These are phyloP conservation scores for Monopis laevigella DNA, from an alignment of 2,888 invertebrate species.

Conservation along the genomic window DNA sequence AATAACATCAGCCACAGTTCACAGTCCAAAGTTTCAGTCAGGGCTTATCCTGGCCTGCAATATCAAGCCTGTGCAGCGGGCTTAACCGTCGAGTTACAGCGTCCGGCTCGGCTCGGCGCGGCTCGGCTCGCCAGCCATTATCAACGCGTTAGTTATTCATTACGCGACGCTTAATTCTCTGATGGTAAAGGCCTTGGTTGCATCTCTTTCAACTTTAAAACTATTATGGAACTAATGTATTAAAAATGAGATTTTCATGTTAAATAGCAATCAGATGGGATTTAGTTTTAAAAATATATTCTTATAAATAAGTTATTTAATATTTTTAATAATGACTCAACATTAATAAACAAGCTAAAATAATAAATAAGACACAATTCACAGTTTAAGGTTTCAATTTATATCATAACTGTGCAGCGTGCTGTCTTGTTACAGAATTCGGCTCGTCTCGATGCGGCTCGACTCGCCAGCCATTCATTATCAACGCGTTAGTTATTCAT, in stretches of 20 bases:
- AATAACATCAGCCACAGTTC: background rate
- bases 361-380: background rate
- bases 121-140: no score
- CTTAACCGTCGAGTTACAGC: slow-evolving; percentile 8
- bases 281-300: no score
- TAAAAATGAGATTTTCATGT: no score
- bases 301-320: no score
- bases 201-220: no score
- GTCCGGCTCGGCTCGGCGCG: no score
- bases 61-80: slow-evolving; percentile 1
- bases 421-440: slow-evolving; percentile 5
- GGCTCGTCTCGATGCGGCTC: no score
- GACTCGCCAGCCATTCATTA: no score
- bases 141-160: slow-evolving; percentile 12
- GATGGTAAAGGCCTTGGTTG: no score
- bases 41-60: slow-evolving; percentile 2
- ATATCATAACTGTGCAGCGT: background rate
- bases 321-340: background rate
- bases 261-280: no score
- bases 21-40: slow-evolving; percentile 3
- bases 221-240: no score
- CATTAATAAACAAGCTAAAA: background rate
- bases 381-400: slow-evolving; percentile 1
- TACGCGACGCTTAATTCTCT: slow-evolving; percentile 7
- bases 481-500: slow-evolving; percentile 12